Evolutionary conservation across 92 coral and sea anemone genomes (phyloP).

Genomic region (Metridium senile): DNA sequence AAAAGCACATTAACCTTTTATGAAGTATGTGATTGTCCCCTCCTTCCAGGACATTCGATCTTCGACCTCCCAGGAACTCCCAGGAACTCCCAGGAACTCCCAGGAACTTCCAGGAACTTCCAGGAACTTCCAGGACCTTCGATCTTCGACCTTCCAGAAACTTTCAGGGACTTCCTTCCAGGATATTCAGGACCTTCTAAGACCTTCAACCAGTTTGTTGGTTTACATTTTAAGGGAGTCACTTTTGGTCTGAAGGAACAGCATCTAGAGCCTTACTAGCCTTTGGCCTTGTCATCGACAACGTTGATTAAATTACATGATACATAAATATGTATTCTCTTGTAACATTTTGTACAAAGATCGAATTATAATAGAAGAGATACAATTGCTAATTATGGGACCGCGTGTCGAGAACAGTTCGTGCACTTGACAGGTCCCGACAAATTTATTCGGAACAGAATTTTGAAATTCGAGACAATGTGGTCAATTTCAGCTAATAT

Average conservation of each 20-base stretch:
- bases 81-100: too few species aligned
- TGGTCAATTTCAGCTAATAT: not conserved
- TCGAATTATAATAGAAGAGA: conserved; percentile 5
- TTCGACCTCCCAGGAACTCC: not conserved
- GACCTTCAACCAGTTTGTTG: not conserved
- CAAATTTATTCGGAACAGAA: not conserved
- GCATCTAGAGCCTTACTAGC: not conserved
- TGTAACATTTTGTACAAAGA: conserved; percentile 33
- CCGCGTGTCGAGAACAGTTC: not conserved
- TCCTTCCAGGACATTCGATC: not conserved
- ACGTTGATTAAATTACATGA: not conserved
- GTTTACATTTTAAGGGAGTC: too few species aligned
- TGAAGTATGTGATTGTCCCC: not conserved
- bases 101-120: too few species aligned
- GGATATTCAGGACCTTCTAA: too few species aligned
- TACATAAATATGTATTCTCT: conserved; percentile 12
- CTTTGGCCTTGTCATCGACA: not conserved
- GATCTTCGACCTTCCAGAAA: not conserved
- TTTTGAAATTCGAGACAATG: not conserved
- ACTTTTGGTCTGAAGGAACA: not conserved
- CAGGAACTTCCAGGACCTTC: not conserved
- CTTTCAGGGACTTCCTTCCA: too few species aligned
- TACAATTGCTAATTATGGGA: not conserved
- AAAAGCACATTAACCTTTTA: not conserved
- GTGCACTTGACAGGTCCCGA: not conserved